Base-by-base conservation (phyloP, 1,140 invertebrate species). In the Dreissena rostriformis region DNA sequence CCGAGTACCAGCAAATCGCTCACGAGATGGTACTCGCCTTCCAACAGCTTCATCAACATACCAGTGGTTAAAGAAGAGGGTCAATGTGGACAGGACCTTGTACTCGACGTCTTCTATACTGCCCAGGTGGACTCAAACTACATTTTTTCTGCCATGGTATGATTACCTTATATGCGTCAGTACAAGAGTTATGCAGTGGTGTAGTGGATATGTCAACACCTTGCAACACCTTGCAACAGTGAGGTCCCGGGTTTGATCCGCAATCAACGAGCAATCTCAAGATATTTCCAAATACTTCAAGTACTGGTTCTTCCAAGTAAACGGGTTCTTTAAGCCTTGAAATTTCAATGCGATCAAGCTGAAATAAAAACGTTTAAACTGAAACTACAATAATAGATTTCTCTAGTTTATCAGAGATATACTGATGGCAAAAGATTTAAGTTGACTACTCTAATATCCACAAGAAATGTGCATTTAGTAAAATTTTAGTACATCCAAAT, bases 21-120 rank as follows among this genome's bases (percentile, higher is more conserved):
- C 12, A 79, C 85, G 19, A 86, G 89, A 66, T 93, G 91, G 91
- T 93, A 88, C 84, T 94, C 93, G 1, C 91, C 92, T 17, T 92
- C 91, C 0, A 84, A 90, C 24, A 93, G 89, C 76, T 93, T 90
- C 84, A 88, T 94, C n/a, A 88, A 92, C 63, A 88, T 93, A 28
- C 87, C 88, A 17, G 75, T 80, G 6, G 53, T 88, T 0, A 72
- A 84, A 17, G 76, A 85, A 5, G 53, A 67, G 10, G 73, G 90
- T 11, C 71, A 86, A 12, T 93, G 93, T 88, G 89, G 88, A 15
- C 73, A 86, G 0, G 75, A 86, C 10, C 55, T 90, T 11, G 55
- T 76, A 0, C 39, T 93, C 0, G 89, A 90, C 66, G 82, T 93
- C 17, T 79, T 88, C 12, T 94, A 92, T 84, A 91, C 91, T 11